phyloP scores from a whole-genome alignment of 2,113 vertebrate species.

The Gobio gobio region DNA sequence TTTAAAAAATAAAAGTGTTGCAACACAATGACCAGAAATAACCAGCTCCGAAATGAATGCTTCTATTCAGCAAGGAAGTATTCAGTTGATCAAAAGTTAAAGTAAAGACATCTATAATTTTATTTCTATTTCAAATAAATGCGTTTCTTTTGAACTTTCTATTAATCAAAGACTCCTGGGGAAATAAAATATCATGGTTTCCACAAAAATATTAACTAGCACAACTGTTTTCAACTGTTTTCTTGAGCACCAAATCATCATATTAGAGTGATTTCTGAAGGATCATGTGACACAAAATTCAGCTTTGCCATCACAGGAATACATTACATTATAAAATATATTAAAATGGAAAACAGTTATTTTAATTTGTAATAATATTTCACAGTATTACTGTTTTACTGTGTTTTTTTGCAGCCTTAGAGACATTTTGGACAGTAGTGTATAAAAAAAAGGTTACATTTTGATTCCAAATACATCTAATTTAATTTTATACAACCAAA shows the following conservation, averaged over 20 bases:
- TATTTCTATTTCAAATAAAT: not conserved
- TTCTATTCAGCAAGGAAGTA: not conserved
- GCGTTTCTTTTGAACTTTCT: too few species aligned
- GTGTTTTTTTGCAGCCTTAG: too few species aligned
- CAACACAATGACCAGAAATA: not conserved
- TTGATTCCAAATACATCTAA: too few species aligned
- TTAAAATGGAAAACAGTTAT: not conserved
- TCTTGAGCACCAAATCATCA: not conserved
- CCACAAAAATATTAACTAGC: not conserved
- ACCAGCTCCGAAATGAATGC: not conserved
- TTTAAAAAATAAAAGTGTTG: not conserved
- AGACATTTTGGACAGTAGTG: too few species aligned
- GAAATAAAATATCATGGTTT: too few species aligned
- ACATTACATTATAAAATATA: not conserved
- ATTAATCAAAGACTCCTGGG: too few species aligned
- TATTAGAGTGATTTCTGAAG: not conserved
- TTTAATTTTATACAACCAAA: not conserved
- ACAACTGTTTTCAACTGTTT: not conserved
- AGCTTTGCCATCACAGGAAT: not conserved
- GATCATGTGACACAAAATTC: not conserved
- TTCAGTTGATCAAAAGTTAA: not conserved
- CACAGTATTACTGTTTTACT: too few species aligned
- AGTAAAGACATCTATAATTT: not conserved
- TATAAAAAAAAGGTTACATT: too few species aligned
- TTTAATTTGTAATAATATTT: too few species aligned